Evolutionary conservation across 2,113 vertebrate genomes (phyloP).

Genomic region (Ictalurus furcatus): DNA sequence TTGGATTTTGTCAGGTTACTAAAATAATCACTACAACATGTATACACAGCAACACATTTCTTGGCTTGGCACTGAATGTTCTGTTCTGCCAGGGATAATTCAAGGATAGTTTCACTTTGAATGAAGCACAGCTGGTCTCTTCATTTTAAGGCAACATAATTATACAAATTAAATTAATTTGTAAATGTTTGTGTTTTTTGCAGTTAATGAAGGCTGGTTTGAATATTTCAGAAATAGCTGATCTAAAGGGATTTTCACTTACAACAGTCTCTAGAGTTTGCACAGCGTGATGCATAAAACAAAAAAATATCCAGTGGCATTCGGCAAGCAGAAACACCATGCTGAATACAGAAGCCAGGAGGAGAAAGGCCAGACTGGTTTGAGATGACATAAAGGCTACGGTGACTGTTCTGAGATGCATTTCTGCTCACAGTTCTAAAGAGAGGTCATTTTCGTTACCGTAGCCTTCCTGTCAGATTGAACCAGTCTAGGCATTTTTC

Average conservation of each 20-base stretch:
- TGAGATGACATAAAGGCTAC: not conserved
- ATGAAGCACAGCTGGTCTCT: not conserved
- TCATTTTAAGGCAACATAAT: not conserved
- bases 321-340: not conserved
- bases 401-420: not conserved
- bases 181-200: not conserved
- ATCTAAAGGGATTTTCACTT: not conserved
- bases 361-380: not conserved
- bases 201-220: not conserved
- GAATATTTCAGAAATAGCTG: not conserved
- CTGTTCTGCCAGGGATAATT: not conserved
- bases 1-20: not conserved
- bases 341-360: too few species aligned
- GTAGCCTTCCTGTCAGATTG: not conserved
- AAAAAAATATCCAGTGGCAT: not conserved
- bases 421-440: not conserved
- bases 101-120: not conserved
- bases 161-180: not conserved
- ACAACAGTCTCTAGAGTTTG: not conserved
- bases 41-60: not conserved
- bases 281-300: not conserved
- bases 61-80: not conserved
- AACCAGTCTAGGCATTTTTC: too few species aligned
- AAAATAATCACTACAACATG: not conserved
- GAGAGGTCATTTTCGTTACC: not conserved